Evolutionary conservation across 1,140 invertebrate species (phyloP).

Genomic region (Zaprionus lachaisei): DNA sequence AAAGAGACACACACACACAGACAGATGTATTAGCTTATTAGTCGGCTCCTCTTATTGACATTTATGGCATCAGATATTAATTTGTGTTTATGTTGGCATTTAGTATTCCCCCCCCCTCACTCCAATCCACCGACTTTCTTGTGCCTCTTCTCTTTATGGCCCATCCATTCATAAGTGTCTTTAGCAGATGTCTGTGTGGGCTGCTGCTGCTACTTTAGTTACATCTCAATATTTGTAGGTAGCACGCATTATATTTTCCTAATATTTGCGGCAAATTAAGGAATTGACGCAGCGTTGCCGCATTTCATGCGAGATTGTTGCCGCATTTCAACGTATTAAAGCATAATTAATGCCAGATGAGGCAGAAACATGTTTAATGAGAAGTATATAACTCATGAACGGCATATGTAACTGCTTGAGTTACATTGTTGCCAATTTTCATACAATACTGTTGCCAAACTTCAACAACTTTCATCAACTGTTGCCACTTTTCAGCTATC

Average conservation of each 20-base stretch:
- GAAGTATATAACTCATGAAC: too few species aligned
- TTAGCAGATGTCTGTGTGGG: slow-evolving; percentile 16
- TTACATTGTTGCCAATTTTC: slow-evolving; percentile 11
- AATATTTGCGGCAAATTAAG: slow-evolving; percentile 6
- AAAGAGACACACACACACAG: background rate
- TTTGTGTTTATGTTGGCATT: slow-evolving; percentile 52
- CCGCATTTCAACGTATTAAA: slow-evolving; percentile 10
- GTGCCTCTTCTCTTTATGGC: background rate
- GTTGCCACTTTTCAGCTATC: too few species aligned
- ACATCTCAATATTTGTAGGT: slow-evolving; percentile 31
- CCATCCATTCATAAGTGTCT: slow-evolving; percentile 17
- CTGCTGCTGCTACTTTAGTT: background rate
- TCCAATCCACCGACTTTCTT: background rate
- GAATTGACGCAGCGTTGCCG: slow-evolving; percentile 8
- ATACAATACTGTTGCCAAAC: background rate
- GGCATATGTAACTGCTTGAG: background rate
- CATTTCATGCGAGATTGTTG: background rate
- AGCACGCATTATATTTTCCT: slow-evolving; percentile 12
- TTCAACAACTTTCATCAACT: too few species aligned
- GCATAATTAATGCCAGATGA: background rate
- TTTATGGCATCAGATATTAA: slow-evolving; percentile 53
- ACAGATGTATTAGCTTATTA: slow-evolving; percentile 45
- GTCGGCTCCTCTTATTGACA: slow-evolving; percentile 44
- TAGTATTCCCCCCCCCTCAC: slow-evolving; percentile 11
- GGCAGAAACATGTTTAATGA: too few species aligned